These are phyloP conservation scores for Austrofundulus limnaeus DNA, from an alignment of 2,113 vertebrate genomes.

Conservation along the genomic window DNA sequence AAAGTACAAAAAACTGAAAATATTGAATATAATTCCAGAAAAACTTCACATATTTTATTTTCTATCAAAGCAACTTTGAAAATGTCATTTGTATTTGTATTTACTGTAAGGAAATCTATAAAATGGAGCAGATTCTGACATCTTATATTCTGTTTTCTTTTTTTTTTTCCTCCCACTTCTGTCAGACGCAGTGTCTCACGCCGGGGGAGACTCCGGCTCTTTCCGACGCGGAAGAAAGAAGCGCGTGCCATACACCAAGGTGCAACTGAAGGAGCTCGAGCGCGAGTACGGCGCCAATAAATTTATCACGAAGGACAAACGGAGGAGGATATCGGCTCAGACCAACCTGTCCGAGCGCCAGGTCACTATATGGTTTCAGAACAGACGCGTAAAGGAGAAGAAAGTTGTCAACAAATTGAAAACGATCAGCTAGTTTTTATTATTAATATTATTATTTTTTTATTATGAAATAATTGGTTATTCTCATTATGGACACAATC, in stretches of 20 bases:
- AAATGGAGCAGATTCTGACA: not conserved
- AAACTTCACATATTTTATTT: too few species aligned
- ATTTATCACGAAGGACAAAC: constrained; percentile 99
- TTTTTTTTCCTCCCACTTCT: too few species aligned
- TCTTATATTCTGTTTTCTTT: constrained; percentile 9
- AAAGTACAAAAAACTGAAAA: too few species aligned
- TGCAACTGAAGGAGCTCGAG: constrained; percentile 98
- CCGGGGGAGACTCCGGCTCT: constrained; percentile 87
- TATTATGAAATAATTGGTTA: constrained; percentile 1
- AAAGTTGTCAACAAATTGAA: constrained; percentile 99
- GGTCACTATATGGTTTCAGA: constrained; percentile 99
- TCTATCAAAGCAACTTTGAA: too few species aligned
- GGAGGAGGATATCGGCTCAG: constrained; percentile 95
- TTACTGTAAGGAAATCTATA: too few species aligned
- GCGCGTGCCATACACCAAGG: constrained; percentile 97
- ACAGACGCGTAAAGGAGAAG: constrained; percentile 99
- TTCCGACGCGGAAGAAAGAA: constrained; percentile 96
- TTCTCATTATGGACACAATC: constrained; percentile 31
- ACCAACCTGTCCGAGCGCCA: constrained; percentile 97
- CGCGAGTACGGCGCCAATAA: constrained; percentile 98
- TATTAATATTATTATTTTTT: constrained; percentile 12
- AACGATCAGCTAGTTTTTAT: constrained; percentile 85
- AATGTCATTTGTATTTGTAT: not conserved
- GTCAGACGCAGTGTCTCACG: constrained; percentile 86
- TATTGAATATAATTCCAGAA: too few species aligned